These are phyloP conservation scores for Chymomyza caudatula DNA, from an alignment of 2,888 invertebrate species.

Conservation along the genomic window DNA sequence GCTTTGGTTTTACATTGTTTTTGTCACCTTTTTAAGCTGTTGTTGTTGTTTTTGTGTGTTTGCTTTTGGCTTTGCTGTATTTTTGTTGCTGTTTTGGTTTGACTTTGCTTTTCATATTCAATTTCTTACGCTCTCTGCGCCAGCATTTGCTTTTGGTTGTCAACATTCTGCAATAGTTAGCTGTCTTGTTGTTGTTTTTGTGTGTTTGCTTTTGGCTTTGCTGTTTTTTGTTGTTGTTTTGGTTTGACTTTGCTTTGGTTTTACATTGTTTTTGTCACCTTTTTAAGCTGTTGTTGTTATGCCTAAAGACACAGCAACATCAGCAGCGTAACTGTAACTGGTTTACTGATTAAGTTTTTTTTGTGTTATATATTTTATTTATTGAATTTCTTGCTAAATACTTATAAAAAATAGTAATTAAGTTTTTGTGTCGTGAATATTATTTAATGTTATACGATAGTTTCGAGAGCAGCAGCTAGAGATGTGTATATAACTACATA, in stretches of 20 bases:
- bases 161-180: constrained; percentile 48
- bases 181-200: background rate
- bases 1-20: constrained; percentile 1
- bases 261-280: background rate
- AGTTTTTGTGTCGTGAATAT: background rate
- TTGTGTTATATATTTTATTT: constrained; percentile 19
- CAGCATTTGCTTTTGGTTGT: background rate
- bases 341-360: constrained; percentile 52
- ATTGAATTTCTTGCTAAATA: constrained; percentile 44
- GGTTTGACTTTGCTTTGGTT: constrained; percentile 6
- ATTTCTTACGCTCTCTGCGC: background rate
- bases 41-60: too few species aligned
- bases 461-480: background rate
- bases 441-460: background rate
- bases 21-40: background rate
- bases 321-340: constrained; percentile 45
- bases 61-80: too few species aligned
- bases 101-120: constrained; percentile 39
- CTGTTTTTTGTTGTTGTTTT: constrained; percentile 8
- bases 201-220: background rate
- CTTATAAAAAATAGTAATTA: constrained; percentile 4
- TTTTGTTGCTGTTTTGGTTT: constrained; percentile 16
- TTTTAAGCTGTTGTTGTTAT: constrained; percentile 2
- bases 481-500: too few species aligned
- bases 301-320: background rate